Evolutionary conservation across 1,140 invertebrate genomes (phyloP).

Genomic region (Macrobrachium rosenbergii): DNA sequence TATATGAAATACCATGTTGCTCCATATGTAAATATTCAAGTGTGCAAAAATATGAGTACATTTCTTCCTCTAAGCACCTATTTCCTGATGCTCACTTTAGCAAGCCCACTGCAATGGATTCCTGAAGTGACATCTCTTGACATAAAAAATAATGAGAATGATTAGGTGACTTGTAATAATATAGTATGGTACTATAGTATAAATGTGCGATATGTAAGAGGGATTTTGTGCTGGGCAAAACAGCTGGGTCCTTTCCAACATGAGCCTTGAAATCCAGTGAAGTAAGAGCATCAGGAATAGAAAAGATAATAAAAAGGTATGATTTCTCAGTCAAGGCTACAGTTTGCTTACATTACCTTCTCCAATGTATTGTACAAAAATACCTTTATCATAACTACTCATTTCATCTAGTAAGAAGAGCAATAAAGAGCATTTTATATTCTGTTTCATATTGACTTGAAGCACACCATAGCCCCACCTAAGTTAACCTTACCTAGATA

Average conservation of each 20-base stretch:
- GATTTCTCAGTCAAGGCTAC: background rate
- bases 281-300: conserved; percentile 27
- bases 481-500: too few species aligned
- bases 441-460: too few species aligned
- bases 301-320: background rate
- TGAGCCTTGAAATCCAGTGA: conserved; percentile 39
- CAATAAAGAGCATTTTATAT: too few species aligned
- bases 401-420: too few species aligned
- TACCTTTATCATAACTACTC: too few species aligned
- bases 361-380: too few species aligned
- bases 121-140: background rate
- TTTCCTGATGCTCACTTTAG: conserved; percentile 22
- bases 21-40: conserved; percentile 23
- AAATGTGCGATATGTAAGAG: background rate
- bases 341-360: background rate
- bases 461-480: too few species aligned
- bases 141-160: background rate
- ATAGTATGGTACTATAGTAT: background rate
- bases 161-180: background rate
- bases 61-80: conserved; percentile 33
- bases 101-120: conserved; percentile 32
- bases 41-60: conserved; percentile 52
- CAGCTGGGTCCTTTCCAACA: background rate
- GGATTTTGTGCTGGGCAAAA: conserved; percentile 7
- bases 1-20: conserved; percentile 19